These are phyloP conservation scores for Drosophila malerkotliana DNA, from an alignment of 1,140 invertebrate genomes.

Conservation along the genomic window DNA sequence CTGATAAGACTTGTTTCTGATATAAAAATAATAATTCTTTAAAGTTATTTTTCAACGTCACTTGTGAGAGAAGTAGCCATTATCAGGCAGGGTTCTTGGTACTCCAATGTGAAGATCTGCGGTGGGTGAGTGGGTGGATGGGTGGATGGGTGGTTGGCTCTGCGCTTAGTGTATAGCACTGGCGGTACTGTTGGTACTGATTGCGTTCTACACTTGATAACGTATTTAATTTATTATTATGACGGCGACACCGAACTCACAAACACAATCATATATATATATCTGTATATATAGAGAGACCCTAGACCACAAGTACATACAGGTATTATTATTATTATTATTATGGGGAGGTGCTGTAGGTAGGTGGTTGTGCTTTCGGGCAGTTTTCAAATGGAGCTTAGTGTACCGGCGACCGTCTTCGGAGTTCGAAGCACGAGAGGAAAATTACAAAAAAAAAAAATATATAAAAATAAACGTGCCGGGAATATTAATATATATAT, in stretches of 20 bases:
- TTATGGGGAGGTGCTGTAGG: too few relatives aligned
- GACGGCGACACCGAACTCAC: slow-evolving; percentile 22
- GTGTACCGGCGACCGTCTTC: slow-evolving; percentile 75
- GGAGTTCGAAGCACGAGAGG: slow-evolving; percentile 67
- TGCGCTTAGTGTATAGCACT: too few relatives aligned
- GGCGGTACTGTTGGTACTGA: background rate
- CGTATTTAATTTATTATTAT: slow-evolving; percentile 80
- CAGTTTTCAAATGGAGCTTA: slow-evolving; percentile 51
- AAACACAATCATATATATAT: slow-evolving; percentile 7
- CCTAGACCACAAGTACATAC: slow-evolving; percentile 2
- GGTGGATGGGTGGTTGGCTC: too few relatives aligned
- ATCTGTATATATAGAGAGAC: background rate
- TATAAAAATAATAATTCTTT: too few relatives aligned
- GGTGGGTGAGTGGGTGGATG: too few relatives aligned
- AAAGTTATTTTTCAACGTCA: too few relatives aligned
- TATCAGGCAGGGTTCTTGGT: too few relatives aligned
- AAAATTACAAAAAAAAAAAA: slow-evolving; percentile 14
- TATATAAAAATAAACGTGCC: background rate
- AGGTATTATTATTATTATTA: too few relatives aligned
- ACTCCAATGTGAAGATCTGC: too few relatives aligned
- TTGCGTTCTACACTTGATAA: slow-evolving; percentile 57
- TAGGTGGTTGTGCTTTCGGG: background rate
- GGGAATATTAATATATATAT: too few relatives aligned
- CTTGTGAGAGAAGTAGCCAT: too few relatives aligned
- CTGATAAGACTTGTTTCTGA: too few relatives aligned